Base-by-base conservation (phyloP, 2,113 vertebrate genomes). In the Datnioides undecimradiatus region DNA sequence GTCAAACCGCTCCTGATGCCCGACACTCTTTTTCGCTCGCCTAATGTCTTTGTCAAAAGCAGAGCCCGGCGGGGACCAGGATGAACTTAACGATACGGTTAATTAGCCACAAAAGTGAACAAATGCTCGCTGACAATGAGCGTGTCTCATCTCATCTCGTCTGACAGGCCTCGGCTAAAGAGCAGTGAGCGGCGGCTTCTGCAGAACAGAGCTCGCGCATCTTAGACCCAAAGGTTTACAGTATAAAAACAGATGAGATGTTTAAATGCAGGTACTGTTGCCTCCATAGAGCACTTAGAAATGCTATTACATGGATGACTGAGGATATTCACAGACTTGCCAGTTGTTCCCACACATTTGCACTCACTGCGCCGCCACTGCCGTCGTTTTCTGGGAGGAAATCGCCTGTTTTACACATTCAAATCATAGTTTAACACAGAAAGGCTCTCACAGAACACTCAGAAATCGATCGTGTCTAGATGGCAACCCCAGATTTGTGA, bases 61-160 rank as follows among this genome's bases (percentile, higher is more conserved):
- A 10, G 72, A 62, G 83, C 90, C 82, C 81, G 45, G 68, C 59
- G 38, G 79, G 82, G 77, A 75, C 59, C 74, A 46, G 63, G 76
- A 29, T 74, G 79, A 84, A 82, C 86, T 68, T 65, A 52, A 51
- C 49, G 52, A 88, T 66, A 62, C 45, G 45, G 36, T 76, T 90
- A 89, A 91, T 90, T 91, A 87, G 80, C 64, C 84, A 87, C 80
- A 72, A 74, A 90, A 85, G 84, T 80, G 84, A 92, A 89, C 89
- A 88, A 89, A 91, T 79, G 80, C 84, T 76, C 19, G 49, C 82
- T 85, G 91, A 88, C 87, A 76, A 66, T 25, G 81, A 89, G 6
- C 2, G 12, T n/a, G 79, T 88, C 67, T 77, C 52, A 14, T 79
- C 67, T 85, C 65, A 76, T 83, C 48, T 71, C 29, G 64, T 82